Evolutionary conservation across 2,888 invertebrate genomes (phyloP).

Genomic region (Apamea crenata): DNA sequence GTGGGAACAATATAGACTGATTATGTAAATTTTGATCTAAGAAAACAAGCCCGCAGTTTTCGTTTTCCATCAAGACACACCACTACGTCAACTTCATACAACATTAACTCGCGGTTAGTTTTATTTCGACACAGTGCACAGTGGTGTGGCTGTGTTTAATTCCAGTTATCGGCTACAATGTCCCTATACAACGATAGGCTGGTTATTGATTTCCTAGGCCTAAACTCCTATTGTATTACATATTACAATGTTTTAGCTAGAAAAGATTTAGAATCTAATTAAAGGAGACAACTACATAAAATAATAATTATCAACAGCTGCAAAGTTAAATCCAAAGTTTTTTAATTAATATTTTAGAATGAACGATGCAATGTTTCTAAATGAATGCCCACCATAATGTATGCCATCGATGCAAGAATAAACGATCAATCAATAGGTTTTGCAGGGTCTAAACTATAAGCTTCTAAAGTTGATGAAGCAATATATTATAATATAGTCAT

Average conservation of each 20-base stretch:
- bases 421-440: constrained; percentile 22
- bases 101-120: constrained; percentile 45
- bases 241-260: not conserved
- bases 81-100: constrained; percentile 46
- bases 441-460: constrained; percentile 5
- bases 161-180: constrained; percentile 80
- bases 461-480: constrained; percentile 44
- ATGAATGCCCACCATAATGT: not conserved
- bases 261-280: not conserved
- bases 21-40: not conserved
- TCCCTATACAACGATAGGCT: no score
- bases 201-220: not conserved
- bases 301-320: not conserved
- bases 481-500: constrained; percentile 19
- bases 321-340: no score
- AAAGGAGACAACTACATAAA: not conserved
- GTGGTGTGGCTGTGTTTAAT: constrained; percentile 73
- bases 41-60: not conserved
- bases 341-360: not conserved
- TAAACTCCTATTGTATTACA: not conserved
- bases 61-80: constrained; percentile 52
- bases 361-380: not conserved
- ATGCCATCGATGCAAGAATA: constrained; percentile 11
- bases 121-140: constrained; percentile 64
- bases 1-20: no score